Evolutionary conservation across 2,888 invertebrate species (phyloP).

Genomic region (Phorcus lineatus): DNA sequence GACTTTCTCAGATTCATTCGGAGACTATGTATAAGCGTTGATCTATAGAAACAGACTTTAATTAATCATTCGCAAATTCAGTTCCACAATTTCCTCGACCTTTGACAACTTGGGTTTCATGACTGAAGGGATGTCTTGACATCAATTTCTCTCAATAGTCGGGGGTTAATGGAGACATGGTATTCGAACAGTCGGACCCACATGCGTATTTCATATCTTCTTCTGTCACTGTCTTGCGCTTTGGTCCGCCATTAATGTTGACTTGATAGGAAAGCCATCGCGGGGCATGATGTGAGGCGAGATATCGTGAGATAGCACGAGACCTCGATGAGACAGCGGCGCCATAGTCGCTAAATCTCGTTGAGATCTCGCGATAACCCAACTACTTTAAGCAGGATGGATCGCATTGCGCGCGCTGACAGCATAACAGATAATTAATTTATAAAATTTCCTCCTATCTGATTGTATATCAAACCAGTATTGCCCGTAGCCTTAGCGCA

Average conservation of each 20-base stretch:
- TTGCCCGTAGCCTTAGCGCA: background rate
- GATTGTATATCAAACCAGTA: background rate
- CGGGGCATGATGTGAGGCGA: conserved; percentile 6
- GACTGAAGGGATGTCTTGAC: background rate
- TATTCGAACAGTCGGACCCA: background rate
- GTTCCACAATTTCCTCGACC: no score
- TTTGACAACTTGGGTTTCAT: background rate
- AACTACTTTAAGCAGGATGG: conserved; percentile 5
- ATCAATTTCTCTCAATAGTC: background rate
- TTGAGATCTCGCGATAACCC: conserved; percentile 20
- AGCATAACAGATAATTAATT: conserved; percentile 24
- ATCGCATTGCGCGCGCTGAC: conserved; percentile 24
- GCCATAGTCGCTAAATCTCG: conserved; percentile 22
- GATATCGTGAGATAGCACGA: conserved; percentile 23
- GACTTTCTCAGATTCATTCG: no score
- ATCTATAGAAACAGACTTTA: no score
- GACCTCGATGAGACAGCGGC: conserved; percentile 22
- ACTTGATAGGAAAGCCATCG: conserved; percentile 23
- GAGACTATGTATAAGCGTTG: no score
- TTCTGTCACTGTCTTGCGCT: background rate
- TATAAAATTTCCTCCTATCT: conserved; percentile 17
- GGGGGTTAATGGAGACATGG: background rate
- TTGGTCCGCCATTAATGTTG: conserved; percentile 4
- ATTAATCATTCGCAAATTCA: no score
- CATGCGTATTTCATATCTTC: background rate